These are phyloP conservation scores for Nycticorax nycticorax DNA, from an alignment of 2,113 vertebrate genomes.

Conservation along the genomic window DNA sequence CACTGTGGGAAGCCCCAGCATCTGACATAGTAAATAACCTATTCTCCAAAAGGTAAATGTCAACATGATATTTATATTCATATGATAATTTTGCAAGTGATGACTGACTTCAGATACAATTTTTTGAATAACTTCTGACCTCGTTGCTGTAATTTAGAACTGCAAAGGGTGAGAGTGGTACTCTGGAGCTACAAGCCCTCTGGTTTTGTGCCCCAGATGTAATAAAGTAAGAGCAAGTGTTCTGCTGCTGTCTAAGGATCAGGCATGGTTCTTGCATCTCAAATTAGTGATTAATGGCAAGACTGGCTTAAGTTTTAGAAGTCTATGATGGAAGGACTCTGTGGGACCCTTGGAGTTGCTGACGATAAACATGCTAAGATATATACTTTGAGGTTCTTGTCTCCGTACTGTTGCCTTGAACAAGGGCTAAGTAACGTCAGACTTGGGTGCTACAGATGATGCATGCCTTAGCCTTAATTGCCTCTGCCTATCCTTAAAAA, in stretches of 20 bases:
- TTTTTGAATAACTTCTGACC: not conserved
- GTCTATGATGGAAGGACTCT: not conserved
- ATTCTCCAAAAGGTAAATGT: not conserved
- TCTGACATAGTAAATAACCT: not conserved
- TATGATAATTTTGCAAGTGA: not conserved
- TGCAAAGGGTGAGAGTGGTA: not conserved
- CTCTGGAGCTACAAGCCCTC: fast-evolving
- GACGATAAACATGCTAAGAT: not conserved
- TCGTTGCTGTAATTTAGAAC: not conserved
- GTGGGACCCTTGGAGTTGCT: not conserved
- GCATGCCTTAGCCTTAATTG: not conserved
- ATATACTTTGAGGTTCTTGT: not conserved
- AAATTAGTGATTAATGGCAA: not conserved
- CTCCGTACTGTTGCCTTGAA: not conserved
- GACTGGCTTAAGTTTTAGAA: not conserved
- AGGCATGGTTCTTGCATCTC: not conserved
- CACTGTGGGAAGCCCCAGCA: not conserved
- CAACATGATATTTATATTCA: not conserved
- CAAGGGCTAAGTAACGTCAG: not conserved
- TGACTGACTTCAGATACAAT: not conserved
- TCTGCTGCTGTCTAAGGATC: not conserved
- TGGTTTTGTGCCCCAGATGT: not conserved
- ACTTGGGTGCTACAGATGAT: not conserved
- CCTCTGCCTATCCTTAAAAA: not conserved
- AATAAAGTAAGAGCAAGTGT: not conserved